A percentile compares a stretch with the other conserved stretches of the same genome.
These are phyloP conservation scores for Oasisia sp. DNA, from an alignment of 2,888 invertebrate genomes.

Conservation along the genomic window DNA sequence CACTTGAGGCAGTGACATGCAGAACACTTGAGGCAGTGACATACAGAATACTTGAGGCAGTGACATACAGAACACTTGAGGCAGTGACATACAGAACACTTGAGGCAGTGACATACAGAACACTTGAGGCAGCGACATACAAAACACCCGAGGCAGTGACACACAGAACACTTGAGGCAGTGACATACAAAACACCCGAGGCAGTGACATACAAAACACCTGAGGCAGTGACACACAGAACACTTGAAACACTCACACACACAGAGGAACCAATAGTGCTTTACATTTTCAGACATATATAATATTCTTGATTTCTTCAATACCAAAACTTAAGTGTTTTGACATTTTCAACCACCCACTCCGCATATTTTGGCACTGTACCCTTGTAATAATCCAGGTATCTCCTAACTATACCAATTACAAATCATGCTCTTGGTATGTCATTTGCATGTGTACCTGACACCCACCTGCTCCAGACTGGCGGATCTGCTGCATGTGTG, in stretches of 20 bases:
- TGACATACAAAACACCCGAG: background rate
- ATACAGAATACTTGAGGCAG: background rate
- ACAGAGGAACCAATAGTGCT: background rate
- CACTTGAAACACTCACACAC: background rate
- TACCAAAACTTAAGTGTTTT: background rate
- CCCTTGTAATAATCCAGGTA: background rate
- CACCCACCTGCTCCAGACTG: constrained; percentile 69
- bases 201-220: background rate
- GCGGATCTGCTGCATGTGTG: constrained; percentile 73
- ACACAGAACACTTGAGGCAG: background rate
- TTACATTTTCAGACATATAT: too few relatives aligned
- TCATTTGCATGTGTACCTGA: background rate
- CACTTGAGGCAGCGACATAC: background rate
- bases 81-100: background rate
- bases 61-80: background rate
- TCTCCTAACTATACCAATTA: background rate
- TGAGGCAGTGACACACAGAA: background rate
- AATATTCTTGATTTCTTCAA: background rate
- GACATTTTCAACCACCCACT: background rate
- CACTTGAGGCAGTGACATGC: constrained; percentile 65
- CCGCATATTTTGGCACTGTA: background rate
- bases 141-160: constrained; percentile 7
- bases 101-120: background rate
- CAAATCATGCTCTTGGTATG: constrained; percentile 17
- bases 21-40: background rate